phyloP scores from a whole-genome alignment of 2,113 vertebrate genomes.

The Heterotis niloticus region DNA sequence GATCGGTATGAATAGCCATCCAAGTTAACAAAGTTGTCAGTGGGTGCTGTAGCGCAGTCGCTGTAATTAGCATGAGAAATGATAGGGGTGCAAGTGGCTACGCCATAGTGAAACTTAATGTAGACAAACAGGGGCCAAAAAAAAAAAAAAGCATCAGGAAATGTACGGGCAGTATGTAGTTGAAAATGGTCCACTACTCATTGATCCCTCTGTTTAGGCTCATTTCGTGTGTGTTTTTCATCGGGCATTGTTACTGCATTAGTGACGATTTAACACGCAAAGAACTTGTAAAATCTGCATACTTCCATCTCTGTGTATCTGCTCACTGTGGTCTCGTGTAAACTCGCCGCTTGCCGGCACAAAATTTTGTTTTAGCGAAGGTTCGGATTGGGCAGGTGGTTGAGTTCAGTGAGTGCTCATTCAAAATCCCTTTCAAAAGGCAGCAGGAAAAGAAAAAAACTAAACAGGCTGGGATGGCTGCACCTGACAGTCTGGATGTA shows the following conservation, averaged over 20 bases:
- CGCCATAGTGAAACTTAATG: not conserved
- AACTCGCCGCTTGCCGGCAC: not conserved
- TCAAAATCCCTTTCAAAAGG: not conserved
- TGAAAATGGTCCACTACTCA: not conserved
- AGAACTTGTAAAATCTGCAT: not conserved
- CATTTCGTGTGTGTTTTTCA: not conserved
- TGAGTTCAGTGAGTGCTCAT: not conserved
- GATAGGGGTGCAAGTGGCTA: not conserved
- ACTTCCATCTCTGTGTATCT: not conserved
- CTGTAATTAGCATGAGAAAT: not conserved
- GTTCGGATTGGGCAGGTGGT: not conserved
- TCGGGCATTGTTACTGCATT: not conserved
- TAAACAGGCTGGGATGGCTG: not conserved
- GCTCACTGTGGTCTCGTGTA: not conserved
- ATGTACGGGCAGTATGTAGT: not conserved
- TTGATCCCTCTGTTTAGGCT: constrained; percentile 10
- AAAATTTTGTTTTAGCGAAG: not conserved
- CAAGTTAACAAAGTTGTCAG: not conserved
- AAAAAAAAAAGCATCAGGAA: not conserved
- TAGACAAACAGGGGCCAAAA: not conserved
- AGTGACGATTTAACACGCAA: constrained; percentile 3
- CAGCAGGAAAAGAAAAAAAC: not conserved
- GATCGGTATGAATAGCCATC: constrained; percentile 6
- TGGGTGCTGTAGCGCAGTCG: not conserved
- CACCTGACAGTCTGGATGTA: not conserved